Percentiles rank a stretch among this genome's conserved stretches.
Conservation (phyloP, 2,113 vertebrate genomes). For the Eonycteris spelaea region DNA sequence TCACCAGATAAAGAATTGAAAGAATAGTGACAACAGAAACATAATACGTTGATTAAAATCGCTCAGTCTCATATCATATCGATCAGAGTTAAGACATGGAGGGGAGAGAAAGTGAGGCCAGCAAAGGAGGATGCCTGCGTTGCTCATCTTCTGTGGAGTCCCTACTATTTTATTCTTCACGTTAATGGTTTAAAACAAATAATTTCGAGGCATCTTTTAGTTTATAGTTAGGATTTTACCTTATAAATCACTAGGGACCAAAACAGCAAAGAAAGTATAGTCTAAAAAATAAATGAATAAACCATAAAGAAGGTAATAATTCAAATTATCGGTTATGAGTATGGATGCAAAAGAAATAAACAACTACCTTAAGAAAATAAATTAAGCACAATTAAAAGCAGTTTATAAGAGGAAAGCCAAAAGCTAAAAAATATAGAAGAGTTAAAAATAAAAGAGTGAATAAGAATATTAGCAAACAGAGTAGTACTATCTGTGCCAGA, state of each 20-base stretch:
- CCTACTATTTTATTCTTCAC: neutral
- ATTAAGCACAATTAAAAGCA: neutral
- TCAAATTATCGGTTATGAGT: neutral
- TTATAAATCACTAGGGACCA: neutral
- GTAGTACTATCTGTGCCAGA: too few relatives aligned
- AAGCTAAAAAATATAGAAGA: neutral
- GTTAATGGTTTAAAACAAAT: neutral
- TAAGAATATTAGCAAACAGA: neutral
- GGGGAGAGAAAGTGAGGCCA: neutral
- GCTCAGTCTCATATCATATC: neutral
- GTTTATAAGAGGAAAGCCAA: neutral
- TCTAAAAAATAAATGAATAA: neutral
- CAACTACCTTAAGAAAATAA: neutral
- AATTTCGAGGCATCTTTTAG: neutral
- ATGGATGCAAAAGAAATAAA: neutral
- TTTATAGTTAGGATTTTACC: neutral
- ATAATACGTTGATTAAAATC: neutral
- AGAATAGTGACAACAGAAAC: neutral
- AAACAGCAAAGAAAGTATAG: neutral
- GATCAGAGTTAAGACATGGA: neutral
- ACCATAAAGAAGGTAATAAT: neutral
- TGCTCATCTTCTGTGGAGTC: neutral
- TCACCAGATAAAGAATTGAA: neutral
- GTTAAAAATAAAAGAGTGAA: neutral
- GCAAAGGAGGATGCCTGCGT: rapidly evolving